Conservation (phyloP, 2,113 vertebrate species). For the Eulemur rufifrons region DNA sequence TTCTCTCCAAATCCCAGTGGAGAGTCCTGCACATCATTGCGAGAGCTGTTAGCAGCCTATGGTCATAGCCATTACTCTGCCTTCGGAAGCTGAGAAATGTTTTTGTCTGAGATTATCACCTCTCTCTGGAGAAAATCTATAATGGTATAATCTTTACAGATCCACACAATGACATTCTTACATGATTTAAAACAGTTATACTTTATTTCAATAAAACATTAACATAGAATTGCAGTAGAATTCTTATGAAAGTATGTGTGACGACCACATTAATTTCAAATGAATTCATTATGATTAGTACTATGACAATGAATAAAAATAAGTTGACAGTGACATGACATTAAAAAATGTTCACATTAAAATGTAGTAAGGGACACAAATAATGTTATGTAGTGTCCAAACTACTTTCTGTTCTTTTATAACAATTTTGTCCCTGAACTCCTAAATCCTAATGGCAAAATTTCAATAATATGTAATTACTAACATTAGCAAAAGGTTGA, state of each 20-base stretch:
- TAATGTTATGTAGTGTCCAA: not conserved
- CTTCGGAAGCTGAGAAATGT: not conserved
- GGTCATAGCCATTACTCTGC: not conserved
- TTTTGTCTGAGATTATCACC: not conserved
- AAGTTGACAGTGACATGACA: slow-evolving; percentile 49
- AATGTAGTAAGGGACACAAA: not conserved
- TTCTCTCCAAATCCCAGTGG: not conserved
- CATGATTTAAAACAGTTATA: slow-evolving; percentile 16
- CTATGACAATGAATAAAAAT: slow-evolving; percentile 53
- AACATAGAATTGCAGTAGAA: slow-evolving; percentile 44
- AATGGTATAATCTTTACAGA: slow-evolving; percentile 53
- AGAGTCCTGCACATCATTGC: not conserved
- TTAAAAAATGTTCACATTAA: slow-evolving; percentile 11
- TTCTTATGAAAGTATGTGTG: slow-evolving; percentile 34
- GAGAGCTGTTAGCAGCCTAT: not conserved
- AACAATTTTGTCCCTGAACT: not conserved
- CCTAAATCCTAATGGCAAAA: not conserved
- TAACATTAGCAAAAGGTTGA: not conserved
- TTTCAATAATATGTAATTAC: not conserved
- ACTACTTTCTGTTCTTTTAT: not conserved
- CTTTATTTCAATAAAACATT: slow-evolving; percentile 56
- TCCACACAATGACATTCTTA: slow-evolving; percentile 19
- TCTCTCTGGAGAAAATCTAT: slow-evolving; percentile 27
- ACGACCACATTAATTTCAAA: slow-evolving; percentile 68
- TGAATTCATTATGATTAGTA: slow-evolving; percentile 46